Conservation (phyloP, 2,888 invertebrate genomes). For the Andrena flavipes region DNA sequence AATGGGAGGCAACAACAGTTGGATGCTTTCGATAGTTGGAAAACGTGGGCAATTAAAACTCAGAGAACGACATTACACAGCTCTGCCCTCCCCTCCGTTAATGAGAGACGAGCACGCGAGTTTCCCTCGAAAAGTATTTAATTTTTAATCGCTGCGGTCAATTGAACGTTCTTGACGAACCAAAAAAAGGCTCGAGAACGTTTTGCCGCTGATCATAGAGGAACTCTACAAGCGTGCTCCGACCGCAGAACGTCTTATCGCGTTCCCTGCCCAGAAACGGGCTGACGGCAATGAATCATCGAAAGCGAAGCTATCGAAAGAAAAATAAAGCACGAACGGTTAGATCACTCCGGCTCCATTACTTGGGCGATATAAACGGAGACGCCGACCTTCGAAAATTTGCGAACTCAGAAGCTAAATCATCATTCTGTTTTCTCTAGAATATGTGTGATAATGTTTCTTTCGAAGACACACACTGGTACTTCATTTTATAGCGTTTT, state of each 20-base stretch:
- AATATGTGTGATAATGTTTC: no score
- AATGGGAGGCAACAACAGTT: background rate
- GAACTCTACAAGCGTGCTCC: background rate
- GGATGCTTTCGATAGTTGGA: background rate
- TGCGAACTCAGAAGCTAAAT: no score
- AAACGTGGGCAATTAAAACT: background rate
- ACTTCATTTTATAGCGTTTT: no score
- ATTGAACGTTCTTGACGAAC: background rate
- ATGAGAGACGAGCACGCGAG: background rate
- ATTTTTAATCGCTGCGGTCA: conserved; percentile 8
- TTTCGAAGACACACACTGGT: no score
- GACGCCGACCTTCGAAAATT: no score
- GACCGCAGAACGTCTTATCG: conserved; percentile 12
- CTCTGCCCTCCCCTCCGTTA: background rate
- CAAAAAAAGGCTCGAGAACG: background rate
- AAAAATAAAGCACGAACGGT: no score
- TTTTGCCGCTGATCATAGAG: background rate
- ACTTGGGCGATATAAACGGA: no score
- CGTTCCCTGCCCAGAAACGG: conserved; percentile 13
- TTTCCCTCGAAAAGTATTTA: background rate
- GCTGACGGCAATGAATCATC: conserved; percentile 36
- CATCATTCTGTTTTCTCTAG: no score
- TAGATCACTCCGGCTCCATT: no score
- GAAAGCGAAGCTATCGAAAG: background rate
- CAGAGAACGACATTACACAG: background rate